Evolutionary conservation across 2,888 invertebrate genomes (phyloP).

Genomic region (Hypomecis atomaria): DNA sequence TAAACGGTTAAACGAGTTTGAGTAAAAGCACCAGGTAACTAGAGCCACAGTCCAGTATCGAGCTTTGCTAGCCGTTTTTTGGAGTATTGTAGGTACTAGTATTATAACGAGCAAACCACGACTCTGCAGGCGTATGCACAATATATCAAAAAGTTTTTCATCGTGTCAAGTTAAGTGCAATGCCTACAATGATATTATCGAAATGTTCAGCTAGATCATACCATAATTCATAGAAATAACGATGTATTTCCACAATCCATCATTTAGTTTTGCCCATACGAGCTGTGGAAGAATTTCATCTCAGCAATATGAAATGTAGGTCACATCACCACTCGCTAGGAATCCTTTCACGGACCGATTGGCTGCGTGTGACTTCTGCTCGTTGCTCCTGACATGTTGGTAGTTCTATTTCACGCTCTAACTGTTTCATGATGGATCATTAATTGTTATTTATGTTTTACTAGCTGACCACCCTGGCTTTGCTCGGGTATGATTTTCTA

Average conservation of each 20-base stretch:
- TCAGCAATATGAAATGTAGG: slow-evolving; percentile 17
- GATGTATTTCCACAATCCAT: background rate
- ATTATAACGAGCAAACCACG: too few relatives aligned
- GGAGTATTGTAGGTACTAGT: too few relatives aligned
- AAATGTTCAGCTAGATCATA: too few relatives aligned
- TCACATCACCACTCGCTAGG: slow-evolving; percentile 14
- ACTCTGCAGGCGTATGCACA: too few relatives aligned
- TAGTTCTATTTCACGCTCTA: slow-evolving; percentile 8
- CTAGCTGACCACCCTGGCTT: too few relatives aligned
- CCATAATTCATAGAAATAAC: too few relatives aligned
- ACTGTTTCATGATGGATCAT: slow-evolving; percentile 16
- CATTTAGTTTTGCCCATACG: background rate
- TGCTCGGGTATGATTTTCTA: too few relatives aligned
- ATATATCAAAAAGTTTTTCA: too few relatives aligned
- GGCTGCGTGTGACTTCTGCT: slow-evolving; percentile 25
- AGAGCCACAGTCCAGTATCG: background rate
- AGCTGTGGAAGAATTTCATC: slow-evolving; percentile 17
- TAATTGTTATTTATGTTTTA: slow-evolving; percentile 17
- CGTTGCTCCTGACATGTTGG: slow-evolving; percentile 11
- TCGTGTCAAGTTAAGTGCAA: too few relatives aligned
- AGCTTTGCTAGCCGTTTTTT: background rate
- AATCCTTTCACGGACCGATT: slow-evolving; percentile 21
- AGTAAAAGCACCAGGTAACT: background rate
- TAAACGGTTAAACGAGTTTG: too few relatives aligned
- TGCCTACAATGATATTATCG: too few relatives aligned